Base-by-base conservation (phyloP, 2,797 vertebrate species). In the Danio choprae region DNA sequence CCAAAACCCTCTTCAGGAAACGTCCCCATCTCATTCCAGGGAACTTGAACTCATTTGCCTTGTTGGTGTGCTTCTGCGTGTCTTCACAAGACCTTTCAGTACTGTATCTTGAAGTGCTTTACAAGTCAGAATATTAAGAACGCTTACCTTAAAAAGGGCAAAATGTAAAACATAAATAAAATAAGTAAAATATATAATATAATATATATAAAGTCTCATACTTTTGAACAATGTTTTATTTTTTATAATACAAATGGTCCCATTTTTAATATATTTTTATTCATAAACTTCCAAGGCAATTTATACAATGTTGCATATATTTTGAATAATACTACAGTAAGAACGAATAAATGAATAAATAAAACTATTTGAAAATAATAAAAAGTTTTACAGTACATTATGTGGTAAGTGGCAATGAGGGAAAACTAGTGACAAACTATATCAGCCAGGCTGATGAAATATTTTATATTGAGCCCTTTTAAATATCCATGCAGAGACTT, bases 1-100 rank as follows among this genome's bases (percentile, higher is more conserved):
- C 64, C 48, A 46, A 62, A 80, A 77, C 84, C 59, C 72, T 80
- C 46, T 51, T 80, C 73, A 74, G 50, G 41, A 70, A 77, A 46
- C 63, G 71, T 70, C 67, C 50, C 58, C n/a, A 79, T 68, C 55
- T 79, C 80, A 74, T 70, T 60, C 15, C 38, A 13, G 15, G 29
- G 79, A 72, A 38, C 64, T 22, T 40, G 75, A 74, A 71, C 40
- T 48, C 38, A 40, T 72, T 48, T 67, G 38, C 13, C 67, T 68
- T 84, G 65, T 41, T 78, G 22, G 43, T 75, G 29, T 7, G 22
- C 50, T 55, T 72, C 13, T 59, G 67, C 36, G 59, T 18, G 3
- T n/a, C 15, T 11, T 36, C 38, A 36, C 15, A 53, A 53, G 67
- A 70, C 44, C 2, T 51, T 69, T 16, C 15, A 29, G 13, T 18